A percentile compares a stretch with the other conserved stretches of the same genome.
Conservation (phyloP, 2,888 invertebrate genomes). For the Cryptops parisi region DNA sequence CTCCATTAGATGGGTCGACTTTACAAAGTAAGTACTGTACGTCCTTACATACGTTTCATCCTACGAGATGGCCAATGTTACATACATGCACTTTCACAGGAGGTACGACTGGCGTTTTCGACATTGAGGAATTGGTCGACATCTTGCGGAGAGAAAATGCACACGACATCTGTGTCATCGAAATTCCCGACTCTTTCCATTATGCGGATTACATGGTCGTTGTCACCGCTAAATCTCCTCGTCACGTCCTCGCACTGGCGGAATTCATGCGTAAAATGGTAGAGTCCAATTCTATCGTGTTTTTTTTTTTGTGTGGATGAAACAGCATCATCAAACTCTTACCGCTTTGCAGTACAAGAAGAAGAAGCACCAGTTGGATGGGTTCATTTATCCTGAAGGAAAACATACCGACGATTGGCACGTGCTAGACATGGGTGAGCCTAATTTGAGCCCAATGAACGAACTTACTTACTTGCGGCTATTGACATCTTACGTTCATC, state of each 20-base stretch:
- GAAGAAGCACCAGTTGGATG: conserved; percentile 36
- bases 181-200: conserved; percentile 53
- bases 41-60: background rate
- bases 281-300: conserved; percentile 8
- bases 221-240: conserved; percentile 39
- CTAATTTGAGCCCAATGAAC: too few species aligned
- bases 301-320: background rate
- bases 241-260: conserved; percentile 31
- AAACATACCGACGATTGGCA: conserved; percentile 63
- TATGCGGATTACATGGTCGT: conserved; percentile 78
- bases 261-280: conserved; percentile 22
- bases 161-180: conserved; percentile 61
- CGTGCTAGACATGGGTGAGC: conserved; percentile 73
- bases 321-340: conserved; percentile 3
- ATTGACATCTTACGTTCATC: too few species aligned
- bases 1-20: background rate
- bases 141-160: conserved; percentile 62
- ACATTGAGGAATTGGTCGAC: conserved; percentile 68
- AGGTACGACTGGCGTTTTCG: conserved; percentile 69
- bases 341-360: conserved; percentile 2
- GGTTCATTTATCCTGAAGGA: conserved; percentile 62
- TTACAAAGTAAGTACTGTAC: background rate
- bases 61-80: background rate
- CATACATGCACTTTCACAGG: conserved; percentile 49
- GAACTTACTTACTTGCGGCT: too few species aligned